Evolutionary conservation across 2,113 vertebrate species (phyloP), one percentile per base, ranked within the genome.

Genomic region (Oreochromis aureus): DNA sequence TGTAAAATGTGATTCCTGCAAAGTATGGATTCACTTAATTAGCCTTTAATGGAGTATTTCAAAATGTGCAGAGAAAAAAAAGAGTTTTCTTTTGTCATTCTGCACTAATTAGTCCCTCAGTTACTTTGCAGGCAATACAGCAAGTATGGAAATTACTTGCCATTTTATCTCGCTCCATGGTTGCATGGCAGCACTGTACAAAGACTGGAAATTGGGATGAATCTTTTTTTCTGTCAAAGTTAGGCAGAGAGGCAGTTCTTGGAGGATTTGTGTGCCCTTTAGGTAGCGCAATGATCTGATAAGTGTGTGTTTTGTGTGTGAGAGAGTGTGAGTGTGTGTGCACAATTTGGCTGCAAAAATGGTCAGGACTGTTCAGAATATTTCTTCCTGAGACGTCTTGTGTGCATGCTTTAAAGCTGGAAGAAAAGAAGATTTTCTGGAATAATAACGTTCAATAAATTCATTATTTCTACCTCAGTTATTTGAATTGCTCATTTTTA

Each of bases 41-140:
- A 86, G 41, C 30, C 56, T 36, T 86, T 82, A 82, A 86, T 85
- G 55, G 59, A 41, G 27, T 78, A 86, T 85, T 90, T 91, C 41
- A 46, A 93, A 88, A 89, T 85, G 51, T 83, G 15, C 54, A 39
- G 55, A 22, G 19, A 69, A 61, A 86, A 81, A 84, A 85, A 80
- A 24, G 24, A 56, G 66, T 73, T 54, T 82, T 27, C 54, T 63
- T 86, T 58, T 83, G 83, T 44, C 41, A 24, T 63, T 80, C 44
- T 39, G n/a, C 79, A 66, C 69, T 89, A 89, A 92, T 91, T 92
- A 93, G 81, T 86, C 85, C 83, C 90, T 59, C 22, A 48, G 86
- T 73, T 91, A 73, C 24, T 89, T 82, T 82, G 27, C 80, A 58
- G 83, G 73, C 80, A 71, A 39, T 32, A 78, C 16, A 32, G 27